Base-by-base conservation (phyloP, 2,888 invertebrate genomes). In the Neoaliturus tenellus region DNA sequence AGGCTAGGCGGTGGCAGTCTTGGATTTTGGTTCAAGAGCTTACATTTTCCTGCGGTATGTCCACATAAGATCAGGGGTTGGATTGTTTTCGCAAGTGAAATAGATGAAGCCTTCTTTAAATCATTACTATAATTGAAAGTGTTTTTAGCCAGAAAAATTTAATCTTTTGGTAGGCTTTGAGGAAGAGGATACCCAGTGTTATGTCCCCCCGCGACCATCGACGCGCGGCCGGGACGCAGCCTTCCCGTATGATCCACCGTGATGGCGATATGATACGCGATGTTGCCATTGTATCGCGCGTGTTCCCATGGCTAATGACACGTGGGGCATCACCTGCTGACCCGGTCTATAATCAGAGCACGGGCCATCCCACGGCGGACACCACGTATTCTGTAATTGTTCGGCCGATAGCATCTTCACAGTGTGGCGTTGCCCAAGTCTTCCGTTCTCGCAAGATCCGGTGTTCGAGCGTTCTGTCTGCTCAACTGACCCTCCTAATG, bases 361-460 rank as follows among this genome's bases (percentile, higher is more conserved):
- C 14, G 14, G 69, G 31, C 28, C 81, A 69, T 81, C 81, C 48
- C 71, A 14, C 81, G 48, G 75, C 69, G n/a, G 73, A 82, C 55
- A 12, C 69, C 39, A 12, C 39, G 58, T 82, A 81, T 81, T 82
- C 82, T 82, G 73, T 82, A 82, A 82, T 82, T 82, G 82, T 82
- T 82, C 48, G 23, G 25, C n/a, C 55, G 82, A 82, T 82, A 82
- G 28, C 73, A 82, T 82, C 82, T 82, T 82, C 82, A 82, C 82
- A 82, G 82, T 81, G 81, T 48, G 82, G 35, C 28, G 51, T 82
- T 82, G 73, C 82, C 41, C 82, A 82, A 82, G 71, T 73, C 82
- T 82, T 82, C 82, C 73, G 78, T 78, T 78, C 78, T 78, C 78
- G 78, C 78, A 78, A 78, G 78, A 78, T 78, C 78, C 78, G 78